Evolutionary conservation across 2,113 vertebrate genomes (phyloP).

Genomic region (Apodemus sylvaticus): DNA sequence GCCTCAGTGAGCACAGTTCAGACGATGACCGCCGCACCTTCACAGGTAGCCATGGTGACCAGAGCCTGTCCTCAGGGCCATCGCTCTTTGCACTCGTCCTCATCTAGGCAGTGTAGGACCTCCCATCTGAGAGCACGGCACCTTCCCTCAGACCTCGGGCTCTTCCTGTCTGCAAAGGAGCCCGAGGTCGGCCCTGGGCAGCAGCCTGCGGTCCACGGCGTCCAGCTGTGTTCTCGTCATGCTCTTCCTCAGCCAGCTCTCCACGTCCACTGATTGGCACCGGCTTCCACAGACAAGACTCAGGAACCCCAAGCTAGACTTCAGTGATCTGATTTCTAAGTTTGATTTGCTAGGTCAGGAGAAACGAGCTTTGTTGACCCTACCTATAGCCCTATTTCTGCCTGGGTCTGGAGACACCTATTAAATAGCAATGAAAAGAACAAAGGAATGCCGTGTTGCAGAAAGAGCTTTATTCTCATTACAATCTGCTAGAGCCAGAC

Average conservation of each 20-base stretch:
- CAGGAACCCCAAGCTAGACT: conserved; percentile 8
- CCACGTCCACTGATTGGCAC: not conserved
- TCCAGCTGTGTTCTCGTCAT: not conserved
- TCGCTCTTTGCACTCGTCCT: not conserved
- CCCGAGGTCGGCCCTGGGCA: not conserved
- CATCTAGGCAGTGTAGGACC: not conserved
- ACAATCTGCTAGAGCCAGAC: not conserved
- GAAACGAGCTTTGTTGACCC: not conserved
- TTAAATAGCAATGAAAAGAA: not conserved
- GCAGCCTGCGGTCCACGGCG: not conserved
- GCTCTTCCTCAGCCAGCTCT: not conserved
- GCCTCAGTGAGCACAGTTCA: conserved; percentile 87
- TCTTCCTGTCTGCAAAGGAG: conserved; percentile 1
- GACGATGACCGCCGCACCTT: conserved; percentile 89
- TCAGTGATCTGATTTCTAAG: conserved; percentile 33
- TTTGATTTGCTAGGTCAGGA: not conserved
- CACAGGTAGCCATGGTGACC: conserved; percentile 86
- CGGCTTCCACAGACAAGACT: not conserved
- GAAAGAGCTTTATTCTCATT: not conserved
- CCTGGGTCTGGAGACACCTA: not conserved
- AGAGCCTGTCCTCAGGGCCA: not conserved
- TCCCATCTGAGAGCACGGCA: not conserved
- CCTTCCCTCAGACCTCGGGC: not conserved
- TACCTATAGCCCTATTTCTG: not conserved
- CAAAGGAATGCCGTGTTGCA: conserved; percentile 14